Evolutionary conservation across 2,113 vertebrate genomes (phyloP), one percentile per base, ranked within the genome.

Genomic region (Dasypus novemcinctus): DNA sequence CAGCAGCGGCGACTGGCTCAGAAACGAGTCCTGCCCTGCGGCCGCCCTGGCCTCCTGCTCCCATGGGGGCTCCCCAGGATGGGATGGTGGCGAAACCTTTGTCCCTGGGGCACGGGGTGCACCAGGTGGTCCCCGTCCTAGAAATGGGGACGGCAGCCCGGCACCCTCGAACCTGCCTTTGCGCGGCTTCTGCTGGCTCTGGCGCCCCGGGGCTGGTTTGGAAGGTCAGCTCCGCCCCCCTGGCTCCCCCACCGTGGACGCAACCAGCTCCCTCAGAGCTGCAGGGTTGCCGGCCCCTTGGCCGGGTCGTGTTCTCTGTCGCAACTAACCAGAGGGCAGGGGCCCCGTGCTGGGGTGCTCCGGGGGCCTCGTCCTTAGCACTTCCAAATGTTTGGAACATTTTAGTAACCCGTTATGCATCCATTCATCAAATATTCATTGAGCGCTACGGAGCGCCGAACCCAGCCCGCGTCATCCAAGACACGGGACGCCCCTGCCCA

Each of bases 61-160:
- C 61, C 46, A 61, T 14, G n/a, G 0, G 0, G 49, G 23, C 25
- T 71, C 41, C 43, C 31, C 0, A 0, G 4, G 36, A 23, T 41
- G 13, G 54, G 76, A 33, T 1, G 54, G 57, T 18, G n/a, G 63
- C 83, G 33, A 75, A 63, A 54, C 1, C 1, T 33, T 46, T 18
- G 31, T 91, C 27, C 72, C 66, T 2, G 57, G 23, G 31, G 33
- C 0, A 1, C 38, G 5, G 5, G 38, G 20, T 3, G 6, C 21
- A 18, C 72, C 80, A 21, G 0, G 78, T n/a, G 68, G 31, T 84
- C 29, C 27, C 15, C 78, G 38, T 69, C 43, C 78, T 83, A 64
- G 76, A 83, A 72, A 38, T 0, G 14, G 63, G 7, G 36, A 33
- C 71, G 59, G 43, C 36, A 20, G 2, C 25, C 52, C 1, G 6